A percentile compares a stretch with the other conserved stretches of the same genome.
Evolutionary conservation across 1,140 invertebrate genomes (phyloP).

Genomic region (Forficula auricularia): DNA sequence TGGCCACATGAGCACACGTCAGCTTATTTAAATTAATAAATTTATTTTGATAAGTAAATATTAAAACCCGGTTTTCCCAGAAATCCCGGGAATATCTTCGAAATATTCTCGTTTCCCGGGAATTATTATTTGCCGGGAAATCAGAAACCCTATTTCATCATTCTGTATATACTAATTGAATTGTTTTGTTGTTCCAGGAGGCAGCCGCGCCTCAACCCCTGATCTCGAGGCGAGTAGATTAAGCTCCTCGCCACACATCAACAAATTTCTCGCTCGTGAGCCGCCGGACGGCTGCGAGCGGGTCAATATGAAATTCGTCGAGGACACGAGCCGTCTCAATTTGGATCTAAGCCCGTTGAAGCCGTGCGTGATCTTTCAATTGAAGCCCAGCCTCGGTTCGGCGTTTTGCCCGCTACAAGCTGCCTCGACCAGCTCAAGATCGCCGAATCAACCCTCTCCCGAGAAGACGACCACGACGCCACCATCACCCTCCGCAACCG

Average conservation of each 20-base stretch:
- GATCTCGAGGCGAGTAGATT: slow-evolving; percentile 32
- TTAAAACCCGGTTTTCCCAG: too few species aligned
- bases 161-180: too few species aligned
- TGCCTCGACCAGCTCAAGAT: slow-evolving; percentile 11
- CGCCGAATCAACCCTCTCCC: slow-evolving; percentile 17
- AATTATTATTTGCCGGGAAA: too few species aligned
- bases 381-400: slow-evolving; percentile 61
- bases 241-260: slow-evolving; percentile 64
- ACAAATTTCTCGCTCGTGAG: slow-evolving; percentile 64
- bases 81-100: too few species aligned
- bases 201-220: slow-evolving; percentile 39
- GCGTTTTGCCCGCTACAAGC: slow-evolving; percentile 63
- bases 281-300: slow-evolving; percentile 79
- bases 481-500: too few species aligned
- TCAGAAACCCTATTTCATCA: too few species aligned
- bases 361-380: slow-evolving; percentile 50
- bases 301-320: slow-evolving; percentile 42
- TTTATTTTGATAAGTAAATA: too few species aligned
- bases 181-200: slow-evolving; percentile 23
- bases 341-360: slow-evolving; percentile 33
- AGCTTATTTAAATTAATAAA: too few species aligned
- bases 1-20: too few species aligned
- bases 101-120: too few species aligned
- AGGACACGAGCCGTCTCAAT: slow-evolving; percentile 36
- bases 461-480: too few species aligned